These are phyloP conservation scores for Gerosis bhagava DNA, from an alignment of 2,888 invertebrate genomes.

Conservation along the genomic window DNA sequence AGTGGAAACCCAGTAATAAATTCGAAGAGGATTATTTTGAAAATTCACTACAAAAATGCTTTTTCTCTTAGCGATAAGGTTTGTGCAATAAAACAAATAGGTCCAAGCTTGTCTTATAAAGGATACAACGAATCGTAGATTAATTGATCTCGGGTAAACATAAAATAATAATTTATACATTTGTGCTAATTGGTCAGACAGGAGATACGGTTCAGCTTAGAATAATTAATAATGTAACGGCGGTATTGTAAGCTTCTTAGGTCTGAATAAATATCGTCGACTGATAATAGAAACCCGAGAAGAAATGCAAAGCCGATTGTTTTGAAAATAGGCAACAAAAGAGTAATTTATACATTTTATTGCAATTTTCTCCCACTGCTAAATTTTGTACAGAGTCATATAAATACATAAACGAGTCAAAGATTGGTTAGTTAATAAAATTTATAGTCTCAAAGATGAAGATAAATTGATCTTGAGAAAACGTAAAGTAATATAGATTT, in stretches of 20 bases:
- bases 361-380: too few species aligned
- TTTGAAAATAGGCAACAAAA: too few species aligned
- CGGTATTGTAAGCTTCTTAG: slow-evolving; percentile 76
- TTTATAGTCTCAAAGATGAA: too few species aligned
- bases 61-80: background rate
- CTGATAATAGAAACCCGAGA: slow-evolving; percentile 37
- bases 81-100: too few species aligned
- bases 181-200: slow-evolving; percentile 56
- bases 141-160: too few species aligned
- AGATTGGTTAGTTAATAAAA: too few species aligned
- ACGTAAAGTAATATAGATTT: slow-evolving; percentile 49
- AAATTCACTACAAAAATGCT: slow-evolving; percentile 1
- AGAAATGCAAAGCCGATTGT: slow-evolving; percentile 23
- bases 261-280: slow-evolving; percentile 57
- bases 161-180: too few species aligned
- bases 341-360: too few species aligned
- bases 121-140: too few species aligned
- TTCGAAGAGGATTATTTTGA: slow-evolving; percentile 14
- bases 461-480: slow-evolving; percentile 23
- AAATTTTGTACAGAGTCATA: too few species aligned
- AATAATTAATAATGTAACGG: slow-evolving; percentile 73
- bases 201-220: slow-evolving; percentile 63
- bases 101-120: too few species aligned
- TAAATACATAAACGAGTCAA: too few species aligned
- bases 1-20: slow-evolving; percentile 32